Conservation (phyloP, 2,113 vertebrate species). For the Peromyscus leucopus region DNA sequence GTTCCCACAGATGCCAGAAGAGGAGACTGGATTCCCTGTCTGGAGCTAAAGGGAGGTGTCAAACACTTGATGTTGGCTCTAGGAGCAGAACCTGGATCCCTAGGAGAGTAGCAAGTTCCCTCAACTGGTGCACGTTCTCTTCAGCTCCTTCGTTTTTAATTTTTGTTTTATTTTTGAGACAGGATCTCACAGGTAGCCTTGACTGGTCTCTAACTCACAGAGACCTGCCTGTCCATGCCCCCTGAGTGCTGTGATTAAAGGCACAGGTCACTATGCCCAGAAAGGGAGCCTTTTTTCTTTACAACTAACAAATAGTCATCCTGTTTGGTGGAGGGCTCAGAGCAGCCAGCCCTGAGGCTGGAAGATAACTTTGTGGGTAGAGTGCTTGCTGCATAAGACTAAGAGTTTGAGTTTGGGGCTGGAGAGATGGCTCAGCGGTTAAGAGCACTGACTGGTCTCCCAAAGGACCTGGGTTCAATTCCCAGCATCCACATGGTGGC, state of each 20-base stretch:
- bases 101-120: background rate
- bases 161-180: background rate
- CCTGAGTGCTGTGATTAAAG: too few relatives aligned
- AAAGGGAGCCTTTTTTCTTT: background rate
- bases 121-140: background rate
- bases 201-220: too few relatives aligned
- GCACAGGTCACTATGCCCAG: too few relatives aligned
- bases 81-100: background rate
- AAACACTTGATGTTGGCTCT: background rate
- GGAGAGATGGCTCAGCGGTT: too few relatives aligned
- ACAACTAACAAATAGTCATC: background rate
- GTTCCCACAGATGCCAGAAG: background rate
- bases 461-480: too few relatives aligned
- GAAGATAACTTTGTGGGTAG: background rate
- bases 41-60: background rate
- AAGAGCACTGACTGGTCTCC: too few relatives aligned
- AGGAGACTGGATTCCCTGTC: background rate
- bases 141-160: background rate
- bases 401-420: background rate
- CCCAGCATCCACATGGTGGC: too few relatives aligned
- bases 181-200: background rate
- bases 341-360: background rate
- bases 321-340: constrained; percentile 22
- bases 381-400: background rate
- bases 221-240: too few relatives aligned